These are phyloP conservation scores for Campoplex nolae DNA, from an alignment of 2,888 invertebrate genomes.

Conservation along the genomic window DNA sequence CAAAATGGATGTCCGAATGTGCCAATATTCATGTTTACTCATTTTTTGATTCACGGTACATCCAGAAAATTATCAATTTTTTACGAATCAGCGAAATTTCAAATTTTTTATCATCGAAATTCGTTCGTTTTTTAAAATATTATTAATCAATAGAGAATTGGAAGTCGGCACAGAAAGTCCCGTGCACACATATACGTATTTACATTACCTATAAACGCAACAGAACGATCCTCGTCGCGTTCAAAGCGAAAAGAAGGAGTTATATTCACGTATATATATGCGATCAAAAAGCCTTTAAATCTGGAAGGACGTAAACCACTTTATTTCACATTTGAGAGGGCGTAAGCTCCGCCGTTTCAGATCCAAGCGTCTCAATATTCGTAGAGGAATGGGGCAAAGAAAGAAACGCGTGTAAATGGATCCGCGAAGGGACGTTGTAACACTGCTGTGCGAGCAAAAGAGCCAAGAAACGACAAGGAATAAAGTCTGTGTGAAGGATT, in stretches of 20 bases:
- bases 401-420: constrained; percentile 66
- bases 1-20: not conserved
- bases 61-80: not conserved
- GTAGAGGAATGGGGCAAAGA: constrained; percentile 33
- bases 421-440: constrained; percentile 51
- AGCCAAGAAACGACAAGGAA: constrained; percentile 43
- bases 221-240: constrained; percentile 53
- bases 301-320: constrained; percentile 33
- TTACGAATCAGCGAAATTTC: no score
- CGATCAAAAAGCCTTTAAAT: constrained; percentile 14
- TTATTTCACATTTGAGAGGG: constrained; percentile 10
- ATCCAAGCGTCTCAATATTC: constrained; percentile 16
- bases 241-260: constrained; percentile 61
- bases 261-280: constrained; percentile 33
- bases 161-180: not conserved
- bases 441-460: constrained; percentile 47
- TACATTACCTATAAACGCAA: constrained; percentile 39
- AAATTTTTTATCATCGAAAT: not conserved
- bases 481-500: constrained; percentile 55
- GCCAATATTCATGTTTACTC: not conserved
- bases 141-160: not conserved
- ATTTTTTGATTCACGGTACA: not conserved
- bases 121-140: not conserved
- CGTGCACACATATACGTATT: not conserved
- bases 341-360: constrained; percentile 24